A percentile compares a stretch with the other conserved stretches of the same genome.
phyloP scores from a whole-genome alignment of 2,797 vertebrate species.

The Melanotaenia boesemani region DNA sequence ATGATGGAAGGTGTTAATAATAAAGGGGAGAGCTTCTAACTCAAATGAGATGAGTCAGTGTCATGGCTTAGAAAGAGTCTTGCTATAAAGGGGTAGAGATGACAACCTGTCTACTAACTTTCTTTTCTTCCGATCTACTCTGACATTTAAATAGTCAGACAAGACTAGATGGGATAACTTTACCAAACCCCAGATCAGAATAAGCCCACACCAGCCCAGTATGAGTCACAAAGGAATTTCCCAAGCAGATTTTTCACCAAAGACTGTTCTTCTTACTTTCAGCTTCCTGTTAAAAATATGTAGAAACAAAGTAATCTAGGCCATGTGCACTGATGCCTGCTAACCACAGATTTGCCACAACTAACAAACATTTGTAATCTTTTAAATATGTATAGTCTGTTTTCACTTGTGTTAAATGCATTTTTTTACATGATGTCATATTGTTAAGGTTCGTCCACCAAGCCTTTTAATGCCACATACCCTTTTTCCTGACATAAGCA shows the following conservation, averaged over 20 bases:
- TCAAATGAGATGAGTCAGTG: slow-evolving; percentile 66
- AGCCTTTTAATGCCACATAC: neutral
- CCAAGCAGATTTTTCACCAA: slow-evolving; percentile 63
- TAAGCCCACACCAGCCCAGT: slow-evolving; percentile 37
- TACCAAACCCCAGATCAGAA: slow-evolving; percentile 63
- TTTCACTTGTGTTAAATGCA: too few relatives aligned
- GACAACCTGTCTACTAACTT: slow-evolving; percentile 35
- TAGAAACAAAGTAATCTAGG: slow-evolving; percentile 58
- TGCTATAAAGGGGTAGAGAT: slow-evolving; percentile 32
- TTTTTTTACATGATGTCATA: too few relatives aligned
- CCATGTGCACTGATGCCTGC: slow-evolving; percentile 46
- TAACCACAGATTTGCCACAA: slow-evolving; percentile 11
- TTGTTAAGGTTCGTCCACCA: neutral
- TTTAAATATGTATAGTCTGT: too few relatives aligned
- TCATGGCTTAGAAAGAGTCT: slow-evolving; percentile 51
- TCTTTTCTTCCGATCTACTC: slow-evolving; percentile 20
- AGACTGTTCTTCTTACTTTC: slow-evolving; percentile 51
- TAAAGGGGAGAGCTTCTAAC: slow-evolving; percentile 38
- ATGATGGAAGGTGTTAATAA: slow-evolving; percentile 47
- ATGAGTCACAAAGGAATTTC: slow-evolving; percentile 79
- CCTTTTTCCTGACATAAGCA: neutral
- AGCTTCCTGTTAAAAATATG: slow-evolving; percentile 47
- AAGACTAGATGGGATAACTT: slow-evolving; percentile 45
- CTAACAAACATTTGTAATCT: slow-evolving; percentile 7
- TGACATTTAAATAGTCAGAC: slow-evolving; percentile 36